Evolutionary conservation across 2,888 invertebrate genomes (phyloP).

Genomic region (Epinotia brunnichana): DNA sequence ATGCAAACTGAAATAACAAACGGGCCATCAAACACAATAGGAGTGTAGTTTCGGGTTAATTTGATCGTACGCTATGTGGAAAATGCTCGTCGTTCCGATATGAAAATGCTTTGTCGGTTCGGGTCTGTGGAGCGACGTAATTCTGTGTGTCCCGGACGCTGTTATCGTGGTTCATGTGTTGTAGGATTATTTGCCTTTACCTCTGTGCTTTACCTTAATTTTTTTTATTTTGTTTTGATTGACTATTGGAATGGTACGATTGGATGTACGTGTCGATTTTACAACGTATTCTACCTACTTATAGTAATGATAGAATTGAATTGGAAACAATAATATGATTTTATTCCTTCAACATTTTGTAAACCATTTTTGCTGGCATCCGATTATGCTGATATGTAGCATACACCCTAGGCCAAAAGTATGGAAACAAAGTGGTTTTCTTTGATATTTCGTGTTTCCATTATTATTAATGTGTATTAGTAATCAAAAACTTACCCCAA

Average conservation of each 20-base stretch:
- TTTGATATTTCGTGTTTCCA: too few species aligned
- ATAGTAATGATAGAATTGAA: background rate
- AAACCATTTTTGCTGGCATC: too few species aligned
- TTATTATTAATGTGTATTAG: too few species aligned
- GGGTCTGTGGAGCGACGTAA: slow-evolving; percentile 25
- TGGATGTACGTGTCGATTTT: background rate
- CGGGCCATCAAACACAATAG: slow-evolving; percentile 41
- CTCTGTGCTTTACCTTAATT: background rate
- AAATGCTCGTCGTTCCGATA: slow-evolving; percentile 42
- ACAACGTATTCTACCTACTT: background rate
- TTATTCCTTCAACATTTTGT: too few species aligned
- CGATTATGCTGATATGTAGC: too few species aligned
- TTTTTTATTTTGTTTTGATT: background rate
- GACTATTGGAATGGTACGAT: background rate
- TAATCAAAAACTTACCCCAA: too few species aligned
- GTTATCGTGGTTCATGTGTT: background rate
- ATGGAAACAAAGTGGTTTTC: too few species aligned
- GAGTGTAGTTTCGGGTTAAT: slow-evolving; percentile 41
- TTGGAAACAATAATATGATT: background rate
- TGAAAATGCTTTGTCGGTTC: slow-evolving; percentile 42
- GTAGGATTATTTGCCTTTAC: background rate
- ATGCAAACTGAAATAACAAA: slow-evolving; percentile 41
- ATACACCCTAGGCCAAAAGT: too few species aligned
- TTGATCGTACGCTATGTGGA: slow-evolving; percentile 42
- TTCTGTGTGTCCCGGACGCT: slow-evolving; percentile 10